phyloP scores from a whole-genome alignment of 1,140 invertebrate species.

The Harpegnathos saltator region DNA sequence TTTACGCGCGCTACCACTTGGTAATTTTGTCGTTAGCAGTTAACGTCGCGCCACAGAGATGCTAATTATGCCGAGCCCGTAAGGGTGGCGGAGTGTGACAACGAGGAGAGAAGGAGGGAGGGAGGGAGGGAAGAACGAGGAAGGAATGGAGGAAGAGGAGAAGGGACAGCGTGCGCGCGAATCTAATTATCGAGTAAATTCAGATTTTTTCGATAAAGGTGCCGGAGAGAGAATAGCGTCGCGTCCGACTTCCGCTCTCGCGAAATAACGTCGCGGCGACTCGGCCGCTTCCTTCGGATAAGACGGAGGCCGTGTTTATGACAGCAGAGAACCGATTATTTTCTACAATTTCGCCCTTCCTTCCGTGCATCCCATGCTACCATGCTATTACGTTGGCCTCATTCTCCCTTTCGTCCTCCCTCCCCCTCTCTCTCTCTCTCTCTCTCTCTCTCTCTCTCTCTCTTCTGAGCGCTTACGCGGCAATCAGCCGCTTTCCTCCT shows the following conservation, averaged over 20 bases:
- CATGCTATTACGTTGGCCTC: conserved; percentile 43
- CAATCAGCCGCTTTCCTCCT: conserved; percentile 48
- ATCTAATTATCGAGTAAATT: conserved; percentile 26
- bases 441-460: not conserved
- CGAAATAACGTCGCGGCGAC: conserved; percentile 24
- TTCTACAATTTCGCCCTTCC: conserved; percentile 59
- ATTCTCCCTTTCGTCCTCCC: not conserved
- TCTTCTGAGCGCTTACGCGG: conserved; percentile 47
- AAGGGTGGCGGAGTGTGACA: too few relatives aligned
- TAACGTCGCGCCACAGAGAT: not conserved
- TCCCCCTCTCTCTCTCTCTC: conserved; percentile 2
- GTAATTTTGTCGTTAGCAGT: conserved; percentile 35
- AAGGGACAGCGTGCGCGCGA: not conserved
- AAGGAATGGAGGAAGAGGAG: too few relatives aligned
- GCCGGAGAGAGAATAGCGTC: not conserved
- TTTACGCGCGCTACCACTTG: conserved; percentile 9
- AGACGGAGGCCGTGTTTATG: conserved; percentile 34
- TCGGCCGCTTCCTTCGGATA: not conserved
- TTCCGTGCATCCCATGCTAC: conserved; percentile 49
- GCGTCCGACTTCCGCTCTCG: conserved; percentile 7
- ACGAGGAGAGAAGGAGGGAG: too few relatives aligned
- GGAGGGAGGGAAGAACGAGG: too few relatives aligned
- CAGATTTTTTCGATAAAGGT: not conserved
- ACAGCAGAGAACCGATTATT: conserved; percentile 59
- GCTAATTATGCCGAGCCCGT: conserved; percentile 24